Conservation (phyloP, 1,140 invertebrate species). For the Araneus ventricosus region DNA sequence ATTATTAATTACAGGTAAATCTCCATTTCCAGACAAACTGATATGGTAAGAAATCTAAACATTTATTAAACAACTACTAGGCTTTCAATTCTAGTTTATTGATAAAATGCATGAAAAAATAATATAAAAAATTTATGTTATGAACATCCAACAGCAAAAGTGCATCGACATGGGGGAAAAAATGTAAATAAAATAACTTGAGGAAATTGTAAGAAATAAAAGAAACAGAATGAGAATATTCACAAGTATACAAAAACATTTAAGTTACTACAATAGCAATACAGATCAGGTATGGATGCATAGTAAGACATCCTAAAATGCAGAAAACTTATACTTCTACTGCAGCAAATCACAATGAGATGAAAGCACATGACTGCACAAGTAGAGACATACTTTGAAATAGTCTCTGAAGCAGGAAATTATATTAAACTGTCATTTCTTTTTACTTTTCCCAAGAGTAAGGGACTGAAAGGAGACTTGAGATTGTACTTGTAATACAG, state of each 20-base stretch:
- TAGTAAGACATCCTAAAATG: slow-evolving; percentile 14
- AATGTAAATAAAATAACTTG: background rate
- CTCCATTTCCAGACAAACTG: too few relatives aligned
- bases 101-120: slow-evolving; percentile 60
- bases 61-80: background rate
- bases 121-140: slow-evolving; percentile 58
- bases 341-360: slow-evolving; percentile 61
- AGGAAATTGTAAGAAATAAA: background rate
- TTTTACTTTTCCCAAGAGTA: slow-evolving; percentile 73
- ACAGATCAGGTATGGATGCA: background rate
- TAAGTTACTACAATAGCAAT: slow-evolving; percentile 49
- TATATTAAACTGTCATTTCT: slow-evolving; percentile 49
- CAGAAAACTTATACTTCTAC: slow-evolving; percentile 52
- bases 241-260: slow-evolving; percentile 46
- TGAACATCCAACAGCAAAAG: slow-evolving; percentile 22
- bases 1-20: too few relatives aligned
- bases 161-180: background rate
- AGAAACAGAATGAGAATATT: slow-evolving; percentile 6
- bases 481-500: slow-evolving; percentile 70
- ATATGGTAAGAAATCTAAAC: too few relatives aligned
- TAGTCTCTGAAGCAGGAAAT: background rate
- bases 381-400: slow-evolving; percentile 29
- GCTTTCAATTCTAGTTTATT: slow-evolving; percentile 47
- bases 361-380: slow-evolving; percentile 53
- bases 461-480: slow-evolving; percentile 70